These are phyloP conservation scores for Drosophila kuntzei DNA, from an alignment of 2,888 invertebrate species.

Conservation along the genomic window DNA sequence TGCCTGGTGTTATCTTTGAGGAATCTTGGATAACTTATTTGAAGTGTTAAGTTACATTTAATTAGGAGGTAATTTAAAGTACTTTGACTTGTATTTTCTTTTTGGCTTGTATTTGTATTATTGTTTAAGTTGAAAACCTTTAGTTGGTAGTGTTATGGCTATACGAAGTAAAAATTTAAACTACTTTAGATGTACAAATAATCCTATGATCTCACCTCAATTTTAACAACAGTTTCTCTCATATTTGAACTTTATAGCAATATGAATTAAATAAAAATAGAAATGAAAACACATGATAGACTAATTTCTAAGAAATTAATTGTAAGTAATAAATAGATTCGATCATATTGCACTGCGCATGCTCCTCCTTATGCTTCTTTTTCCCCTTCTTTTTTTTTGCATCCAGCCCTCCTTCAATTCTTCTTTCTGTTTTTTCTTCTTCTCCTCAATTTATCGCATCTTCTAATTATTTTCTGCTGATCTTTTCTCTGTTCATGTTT, in stretches of 20 bases:
- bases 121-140: slow-evolving; percentile 42
- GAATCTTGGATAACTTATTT: not conserved
- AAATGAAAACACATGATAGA: slow-evolving; percentile 1
- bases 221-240: slow-evolving; percentile 20
- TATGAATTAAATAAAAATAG: not conserved
- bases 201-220: slow-evolving; percentile 24
- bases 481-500: not conserved
- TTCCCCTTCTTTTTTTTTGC: not conserved
- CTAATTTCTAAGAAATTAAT: slow-evolving; percentile 7
- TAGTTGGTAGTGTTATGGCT: not conserved
- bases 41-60: slow-evolving; percentile 43
- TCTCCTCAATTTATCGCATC: not conserved
- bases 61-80: slow-evolving; percentile 50
- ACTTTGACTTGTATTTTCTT: slow-evolving; percentile 46
- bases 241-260: slow-evolving; percentile 16
- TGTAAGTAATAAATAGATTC: slow-evolving; percentile 26
- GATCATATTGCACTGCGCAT: slow-evolving; percentile 37
- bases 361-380: not conserved
- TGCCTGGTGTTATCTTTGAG: not conserved
- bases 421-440: not conserved
- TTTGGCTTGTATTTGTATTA: slow-evolving; percentile 54
- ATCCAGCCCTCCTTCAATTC: not conserved
- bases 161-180: slow-evolving; percentile 4
- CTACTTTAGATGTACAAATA: slow-evolving; percentile 19
- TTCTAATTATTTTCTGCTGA: not conserved